Percentiles rank a stretch among this genome's conserved stretches.
phyloP scores from a whole-genome alignment of 2,113 vertebrate species.

The Dolichotis patagonum region DNA sequence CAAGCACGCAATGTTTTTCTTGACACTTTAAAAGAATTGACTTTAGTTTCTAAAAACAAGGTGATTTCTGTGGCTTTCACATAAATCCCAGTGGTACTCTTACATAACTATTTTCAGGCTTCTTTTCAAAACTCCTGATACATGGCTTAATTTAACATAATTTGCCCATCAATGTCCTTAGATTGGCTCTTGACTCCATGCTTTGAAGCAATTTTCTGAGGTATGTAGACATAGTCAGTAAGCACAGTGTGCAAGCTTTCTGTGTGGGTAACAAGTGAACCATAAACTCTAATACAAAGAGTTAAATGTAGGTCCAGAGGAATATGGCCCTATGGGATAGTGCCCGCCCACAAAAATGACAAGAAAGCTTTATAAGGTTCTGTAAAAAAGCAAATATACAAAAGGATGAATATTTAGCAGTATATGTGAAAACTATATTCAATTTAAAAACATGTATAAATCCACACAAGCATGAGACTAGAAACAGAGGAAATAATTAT shows the following conservation, averaged over 20 bases:
- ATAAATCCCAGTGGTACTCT: background rate
- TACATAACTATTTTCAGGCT: background rate
- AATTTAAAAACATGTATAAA: background rate
- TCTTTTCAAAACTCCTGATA: slow-evolving; percentile 14
- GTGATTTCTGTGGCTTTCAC: slow-evolving; percentile 3
- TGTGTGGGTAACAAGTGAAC: background rate
- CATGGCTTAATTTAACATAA: slow-evolving; percentile 5
- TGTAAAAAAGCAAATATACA: background rate
- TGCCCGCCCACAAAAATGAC: background rate
- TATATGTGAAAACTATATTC: background rate
- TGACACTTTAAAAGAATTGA: background rate
- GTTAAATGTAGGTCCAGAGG: background rate
- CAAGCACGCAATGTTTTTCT: slow-evolving; percentile 9
- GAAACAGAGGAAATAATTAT: background rate
- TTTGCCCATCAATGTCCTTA: background rate
- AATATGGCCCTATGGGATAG: background rate
- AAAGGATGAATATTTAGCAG: background rate
- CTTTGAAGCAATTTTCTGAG: slow-evolving; percentile 30
- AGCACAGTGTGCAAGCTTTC: background rate
- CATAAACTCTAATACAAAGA: background rate
- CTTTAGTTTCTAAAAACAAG: slow-evolving; percentile 44
- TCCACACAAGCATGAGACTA: background rate
- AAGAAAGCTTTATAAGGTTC: background rate
- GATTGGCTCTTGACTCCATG: background rate
- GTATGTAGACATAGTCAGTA: background rate